A percentile compares a stretch with the other conserved stretches of the same genome.
Evolutionary conservation across 1,140 invertebrate species (phyloP).

Genomic region (Zaprionus gabonicus): DNA sequence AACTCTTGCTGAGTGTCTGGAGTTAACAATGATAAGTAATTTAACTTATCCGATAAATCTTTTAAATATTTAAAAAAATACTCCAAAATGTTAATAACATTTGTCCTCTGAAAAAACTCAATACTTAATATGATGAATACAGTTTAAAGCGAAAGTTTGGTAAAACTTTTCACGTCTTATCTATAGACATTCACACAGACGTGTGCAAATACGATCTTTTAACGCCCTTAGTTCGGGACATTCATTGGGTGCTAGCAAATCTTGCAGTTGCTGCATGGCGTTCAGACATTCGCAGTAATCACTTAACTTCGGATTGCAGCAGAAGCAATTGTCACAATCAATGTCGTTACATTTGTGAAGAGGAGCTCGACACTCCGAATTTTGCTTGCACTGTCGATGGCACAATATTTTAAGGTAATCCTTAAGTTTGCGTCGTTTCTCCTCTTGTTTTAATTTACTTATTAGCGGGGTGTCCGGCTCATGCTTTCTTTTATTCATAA

Average conservation of each 20-base stretch:
- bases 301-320: slow-evolving; percentile 20
- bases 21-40: neutral
- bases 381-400: slow-evolving; percentile 35
- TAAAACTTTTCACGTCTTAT: too few relatives aligned
- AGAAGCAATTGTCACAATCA: slow-evolving; percentile 36
- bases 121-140: neutral
- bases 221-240: neutral
- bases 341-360: slow-evolving; percentile 42
- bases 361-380: slow-evolving; percentile 1
- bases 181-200: slow-evolving; percentile 18
- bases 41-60: neutral
- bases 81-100: neutral
- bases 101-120: neutral
- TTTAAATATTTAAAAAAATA: neutral
- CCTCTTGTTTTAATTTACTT: slow-evolving; percentile 38
- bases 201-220: slow-evolving; percentile 8
- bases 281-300: slow-evolving; percentile 41
- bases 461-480: slow-evolving; percentile 53
- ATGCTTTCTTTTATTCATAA: slow-evolving; percentile 20
- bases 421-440: slow-evolving; percentile 23
- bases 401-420: slow-evolving; percentile 53
- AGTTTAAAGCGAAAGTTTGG: too few relatives aligned
- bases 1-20: neutral
- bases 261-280: slow-evolving; percentile 48
- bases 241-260: slow-evolving; percentile 21